Base-by-base conservation (phyloP, 2,888 invertebrate species). In the Bellardia bayeri region DNA sequence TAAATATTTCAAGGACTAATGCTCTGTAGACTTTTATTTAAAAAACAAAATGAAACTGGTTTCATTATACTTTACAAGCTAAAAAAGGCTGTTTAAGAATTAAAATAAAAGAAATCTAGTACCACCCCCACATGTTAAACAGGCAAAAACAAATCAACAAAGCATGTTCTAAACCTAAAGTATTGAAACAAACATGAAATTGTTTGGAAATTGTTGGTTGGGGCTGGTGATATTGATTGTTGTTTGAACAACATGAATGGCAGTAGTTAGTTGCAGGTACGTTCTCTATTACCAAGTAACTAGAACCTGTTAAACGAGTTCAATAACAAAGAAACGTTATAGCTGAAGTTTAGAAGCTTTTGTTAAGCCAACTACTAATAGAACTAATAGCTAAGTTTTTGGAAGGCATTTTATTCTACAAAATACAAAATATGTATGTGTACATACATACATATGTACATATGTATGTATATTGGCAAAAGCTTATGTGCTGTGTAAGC, bases 281-380 rank as follows among this genome's bases (percentile, higher is more conserved):
- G 56, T 72, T 78, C 54, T 72, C 78, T 72, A 78, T 72, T 83
- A 13, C 63, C 71, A 64, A 37, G 23, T 45, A 72, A 13, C 14
- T 61, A 56, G 75, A 86, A 86, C 86, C 83, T 83, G 86, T 66
- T 76, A 66, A 80, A 86, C 86, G 42, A 80, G 86, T 86, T 83
- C 75, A 86, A 86, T 86, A 86, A 83, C 86, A 86, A 86, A 83
- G 83, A 76, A 64, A 86, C 71, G 56, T 71, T 80, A 85, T 45
- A 68, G 40, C 72, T n/a, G 11, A 76, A n/a, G 30, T 69, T 63
- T 37, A 37, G 37, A 37, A 37, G 37, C 5, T 37, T 37, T 23
- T 23, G 23, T 23, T 14, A 45, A 71, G 45, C 11, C 49, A 54
- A 68, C 7, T 14, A n/a, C 13, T 9, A 8, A 23, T 56, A 16